Conservation (phyloP, 2,888 invertebrate genomes). For the Caenorhabditis panamensis region DNA sequence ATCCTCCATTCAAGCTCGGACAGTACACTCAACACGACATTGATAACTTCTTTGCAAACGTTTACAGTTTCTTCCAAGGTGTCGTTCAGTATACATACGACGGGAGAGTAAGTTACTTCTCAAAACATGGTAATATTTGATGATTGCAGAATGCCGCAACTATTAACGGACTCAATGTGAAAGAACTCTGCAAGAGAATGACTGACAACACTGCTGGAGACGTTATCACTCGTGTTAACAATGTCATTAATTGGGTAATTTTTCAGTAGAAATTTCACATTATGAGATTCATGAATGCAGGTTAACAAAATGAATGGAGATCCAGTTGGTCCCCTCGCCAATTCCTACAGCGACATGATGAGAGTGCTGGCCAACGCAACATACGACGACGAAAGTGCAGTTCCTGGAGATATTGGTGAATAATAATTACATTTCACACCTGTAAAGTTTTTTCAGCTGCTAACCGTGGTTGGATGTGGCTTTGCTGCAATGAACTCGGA, state of each 20-base stretch:
- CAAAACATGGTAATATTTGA: neutral
- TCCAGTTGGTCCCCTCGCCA: slow-evolving; percentile 55
- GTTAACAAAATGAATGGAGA: slow-evolving; percentile 57
- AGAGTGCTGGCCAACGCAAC: slow-evolving; percentile 27
- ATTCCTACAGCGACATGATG: slow-evolving; percentile 67
- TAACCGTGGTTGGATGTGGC: slow-evolving; percentile 74
- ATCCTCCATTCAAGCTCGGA: slow-evolving; percentile 60
- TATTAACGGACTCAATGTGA: slow-evolving; percentile 54
- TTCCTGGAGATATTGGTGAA: slow-evolving; percentile 52
- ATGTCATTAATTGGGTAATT: slow-evolving; percentile 63
- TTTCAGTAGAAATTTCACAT: neutral
- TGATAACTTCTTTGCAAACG: slow-evolving; percentile 74
- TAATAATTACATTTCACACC: neutral
- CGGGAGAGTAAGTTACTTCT: slow-evolving; percentile 63
- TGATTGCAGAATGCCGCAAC: slow-evolving; percentile 60
- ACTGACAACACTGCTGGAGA: slow-evolving; percentile 54
- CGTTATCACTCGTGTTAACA: slow-evolving; percentile 61
- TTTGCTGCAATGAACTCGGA: slow-evolving; percentile 76
- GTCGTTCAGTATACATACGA: slow-evolving; percentile 72
- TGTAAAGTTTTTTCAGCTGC: slow-evolving; percentile 51
- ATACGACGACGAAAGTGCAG: slow-evolving; percentile 49
- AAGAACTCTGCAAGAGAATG: slow-evolving; percentile 61
- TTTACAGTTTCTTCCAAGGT: slow-evolving; percentile 69
- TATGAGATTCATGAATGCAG: too few species aligned
- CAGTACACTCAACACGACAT: slow-evolving; percentile 67